Conservation (phyloP, 2,888 invertebrate genomes). For the Cephus pulcher region DNA sequence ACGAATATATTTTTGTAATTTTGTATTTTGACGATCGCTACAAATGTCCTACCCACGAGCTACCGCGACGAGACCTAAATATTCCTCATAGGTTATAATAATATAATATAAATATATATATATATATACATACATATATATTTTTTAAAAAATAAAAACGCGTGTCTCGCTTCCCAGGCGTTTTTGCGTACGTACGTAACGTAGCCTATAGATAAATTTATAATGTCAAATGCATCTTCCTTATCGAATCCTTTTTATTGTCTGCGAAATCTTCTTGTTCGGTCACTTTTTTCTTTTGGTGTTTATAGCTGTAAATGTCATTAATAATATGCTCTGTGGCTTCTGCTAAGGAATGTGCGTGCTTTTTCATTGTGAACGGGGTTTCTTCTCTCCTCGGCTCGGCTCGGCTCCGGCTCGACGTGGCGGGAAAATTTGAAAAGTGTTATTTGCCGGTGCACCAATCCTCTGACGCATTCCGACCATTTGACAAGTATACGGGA, state of each 20-base stretch:
- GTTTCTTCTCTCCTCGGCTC: not conserved
- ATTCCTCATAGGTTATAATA: conserved; percentile 5
- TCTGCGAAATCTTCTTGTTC: not conserved
- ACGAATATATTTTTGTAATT: conserved; percentile 61
- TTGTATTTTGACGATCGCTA: conserved; percentile 52
- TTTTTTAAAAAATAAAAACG: conserved; percentile 16
- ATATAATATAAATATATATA: conserved; percentile 21
- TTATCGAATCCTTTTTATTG: not conserved
- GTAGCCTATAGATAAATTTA: not conserved
- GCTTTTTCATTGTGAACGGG: not conserved
- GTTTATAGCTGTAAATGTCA: not conserved
- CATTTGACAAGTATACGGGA: not conserved
- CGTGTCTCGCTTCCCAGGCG: not conserved
- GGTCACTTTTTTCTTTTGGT: not conserved
- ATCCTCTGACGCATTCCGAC: not conserved
- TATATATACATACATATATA: conserved; percentile 18
- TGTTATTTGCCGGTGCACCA: not conserved
- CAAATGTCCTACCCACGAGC: conserved; percentile 21
- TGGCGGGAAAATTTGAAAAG: not conserved
- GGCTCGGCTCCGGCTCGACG: not conserved
- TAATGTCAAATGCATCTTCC: not conserved
- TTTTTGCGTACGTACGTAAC: not conserved
- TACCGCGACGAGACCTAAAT: conserved; percentile 9
- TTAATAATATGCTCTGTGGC: not conserved
- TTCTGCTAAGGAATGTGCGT: not conserved